A percentile compares a stretch with the other conserved stretches of the same genome.
Conservation (phyloP, 2,113 vertebrate genomes). For the Cebidichthys violaceus region DNA sequence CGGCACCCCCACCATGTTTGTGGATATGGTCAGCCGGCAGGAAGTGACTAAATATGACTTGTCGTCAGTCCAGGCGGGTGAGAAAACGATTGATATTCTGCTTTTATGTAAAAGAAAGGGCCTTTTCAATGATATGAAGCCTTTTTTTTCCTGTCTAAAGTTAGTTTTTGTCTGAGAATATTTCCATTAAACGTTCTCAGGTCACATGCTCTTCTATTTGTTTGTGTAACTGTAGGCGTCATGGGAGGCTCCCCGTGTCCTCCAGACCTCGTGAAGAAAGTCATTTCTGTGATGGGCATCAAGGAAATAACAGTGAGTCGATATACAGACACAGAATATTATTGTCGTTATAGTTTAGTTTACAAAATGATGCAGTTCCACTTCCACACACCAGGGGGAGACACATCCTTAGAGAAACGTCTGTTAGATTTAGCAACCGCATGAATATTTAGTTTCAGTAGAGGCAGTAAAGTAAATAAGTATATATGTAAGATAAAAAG, state of each 20-base stretch:
- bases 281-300: conserved; percentile 82
- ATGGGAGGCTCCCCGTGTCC: conserved; percentile 90
- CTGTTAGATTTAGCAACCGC: neutral
- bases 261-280: conserved; percentile 84
- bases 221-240: conserved; percentile 80
- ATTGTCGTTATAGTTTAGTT: neutral
- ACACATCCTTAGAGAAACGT: conserved; percentile 15
- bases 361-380: neutral
- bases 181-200: neutral
- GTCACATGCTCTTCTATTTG: neutral
- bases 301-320: conserved; percentile 86
- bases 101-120: neutral
- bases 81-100: conserved; percentile 45
- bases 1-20: conserved; percentile 94
- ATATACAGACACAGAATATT: neutral
- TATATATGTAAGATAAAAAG: neutral
- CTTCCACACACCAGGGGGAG: conserved; percentile 43
- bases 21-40: conserved; percentile 89
- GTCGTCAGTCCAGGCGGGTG: conserved; percentile 86
- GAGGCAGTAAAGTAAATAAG: neutral
- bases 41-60: conserved; percentile 85
- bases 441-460: neutral
- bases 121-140: neutral
- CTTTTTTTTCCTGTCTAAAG: neutral
- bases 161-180: neutral